A percentile compares a stretch with the other conserved stretches of the same genome.
phyloP scores from a whole-genome alignment of 2,888 invertebrate genomes.

The Margaritifera margaritifera region DNA sequence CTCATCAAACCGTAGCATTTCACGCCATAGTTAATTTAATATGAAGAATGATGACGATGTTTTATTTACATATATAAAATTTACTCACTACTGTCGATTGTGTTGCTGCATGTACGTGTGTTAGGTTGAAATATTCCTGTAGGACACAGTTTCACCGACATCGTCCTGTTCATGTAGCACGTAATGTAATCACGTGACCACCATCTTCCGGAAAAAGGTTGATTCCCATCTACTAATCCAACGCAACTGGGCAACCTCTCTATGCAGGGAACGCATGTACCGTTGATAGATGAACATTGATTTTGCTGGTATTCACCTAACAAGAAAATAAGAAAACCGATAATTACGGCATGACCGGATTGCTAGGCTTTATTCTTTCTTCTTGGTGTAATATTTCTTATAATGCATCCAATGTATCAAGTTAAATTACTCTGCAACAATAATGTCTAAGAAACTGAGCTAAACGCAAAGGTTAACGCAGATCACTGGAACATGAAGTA shows the following conservation, averaged over 20 bases:
- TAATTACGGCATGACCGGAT: no score
- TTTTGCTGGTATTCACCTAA: conserved; percentile 41
- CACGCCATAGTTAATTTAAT: no score
- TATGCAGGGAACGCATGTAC: conserved; percentile 28
- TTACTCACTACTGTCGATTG: conserved; percentile 26
- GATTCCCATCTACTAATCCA: conserved; percentile 36
- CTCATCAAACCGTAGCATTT: no score
- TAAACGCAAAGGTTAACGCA: no score
- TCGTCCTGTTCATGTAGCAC: conserved; percentile 35
- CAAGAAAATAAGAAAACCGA: neutral
- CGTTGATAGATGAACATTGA: conserved; percentile 21
- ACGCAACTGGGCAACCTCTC: conserved; percentile 37
- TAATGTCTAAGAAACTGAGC: no score
- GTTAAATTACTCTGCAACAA: no score
- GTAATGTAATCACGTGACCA: conserved; percentile 31
- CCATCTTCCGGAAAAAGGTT: conserved; percentile 24
- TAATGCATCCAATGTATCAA: no score
- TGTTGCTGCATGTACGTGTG: conserved; percentile 24
- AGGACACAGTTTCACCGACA: conserved; percentile 20
- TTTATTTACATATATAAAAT: no score
- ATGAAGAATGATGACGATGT: no score
- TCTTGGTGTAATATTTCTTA: no score
- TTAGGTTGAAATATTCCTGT: conserved; percentile 32
- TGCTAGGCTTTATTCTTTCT: no score
- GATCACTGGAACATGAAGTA: no score